A percentile compares a stretch with the other conserved stretches of the same genome.
Conservation (phyloP, 37 sponge, comb jelly and placozoan genomes). For the Hexactinellida sp. region DNA sequence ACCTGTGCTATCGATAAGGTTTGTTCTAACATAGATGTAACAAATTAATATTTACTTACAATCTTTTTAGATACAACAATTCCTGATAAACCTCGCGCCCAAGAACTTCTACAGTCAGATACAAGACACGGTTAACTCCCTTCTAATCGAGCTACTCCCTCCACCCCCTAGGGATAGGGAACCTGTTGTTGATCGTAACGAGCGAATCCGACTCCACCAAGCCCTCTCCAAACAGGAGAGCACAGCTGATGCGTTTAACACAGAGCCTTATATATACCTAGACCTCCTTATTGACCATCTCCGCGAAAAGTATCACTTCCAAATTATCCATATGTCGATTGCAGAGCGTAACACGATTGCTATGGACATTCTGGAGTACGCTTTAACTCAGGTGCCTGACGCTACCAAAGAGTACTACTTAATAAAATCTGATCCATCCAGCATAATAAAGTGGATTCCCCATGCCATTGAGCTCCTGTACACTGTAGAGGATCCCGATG, state of each 20-base stretch:
- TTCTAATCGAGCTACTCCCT: neutral
- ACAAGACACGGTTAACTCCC: constrained; percentile 5
- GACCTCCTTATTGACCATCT: neutral
- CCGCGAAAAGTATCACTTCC: constrained; percentile 18
- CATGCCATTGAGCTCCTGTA: neutral
- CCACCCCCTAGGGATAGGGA: neutral
- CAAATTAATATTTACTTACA: neutral
- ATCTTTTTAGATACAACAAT: neutral
- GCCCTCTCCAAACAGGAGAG: neutral
- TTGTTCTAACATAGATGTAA: neutral
- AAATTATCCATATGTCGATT: neutral
- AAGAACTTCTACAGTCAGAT: constrained; percentile 9
- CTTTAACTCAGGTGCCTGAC: neutral
- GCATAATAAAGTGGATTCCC: neutral
- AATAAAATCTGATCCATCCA: neutral
- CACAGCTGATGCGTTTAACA: neutral
- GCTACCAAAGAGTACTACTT: neutral
- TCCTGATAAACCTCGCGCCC: neutral
- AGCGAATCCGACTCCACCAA: neutral
- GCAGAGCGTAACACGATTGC: constrained; percentile 4
- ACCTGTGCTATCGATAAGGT: constrained; percentile 48
- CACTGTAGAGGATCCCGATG: neutral
- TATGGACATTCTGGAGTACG: neutral
- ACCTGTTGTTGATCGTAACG: neutral
- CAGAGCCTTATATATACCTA: neutral